These are phyloP conservation scores for Sceliomorpha sp. DNA, from an alignment of 2,888 invertebrate species.

Conservation along the genomic window DNA sequence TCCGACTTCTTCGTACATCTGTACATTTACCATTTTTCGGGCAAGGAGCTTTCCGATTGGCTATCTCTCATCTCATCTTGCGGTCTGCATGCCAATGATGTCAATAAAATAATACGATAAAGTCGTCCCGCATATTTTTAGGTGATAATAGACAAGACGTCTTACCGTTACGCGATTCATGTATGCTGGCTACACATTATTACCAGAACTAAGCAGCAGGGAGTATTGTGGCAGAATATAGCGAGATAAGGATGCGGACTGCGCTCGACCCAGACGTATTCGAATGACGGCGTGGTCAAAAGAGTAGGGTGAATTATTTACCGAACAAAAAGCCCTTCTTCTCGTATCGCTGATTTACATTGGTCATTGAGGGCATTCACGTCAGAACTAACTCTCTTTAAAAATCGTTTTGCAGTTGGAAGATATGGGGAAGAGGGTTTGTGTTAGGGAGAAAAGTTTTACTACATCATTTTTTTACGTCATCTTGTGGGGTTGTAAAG, in stretches of 20 bases:
- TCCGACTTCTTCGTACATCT: too few species aligned
- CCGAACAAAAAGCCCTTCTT: constrained; percentile 56
- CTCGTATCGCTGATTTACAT: constrained; percentile 63
- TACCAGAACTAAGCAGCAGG: too few species aligned
- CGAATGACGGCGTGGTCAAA: constrained; percentile 7
- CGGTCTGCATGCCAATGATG: background rate
- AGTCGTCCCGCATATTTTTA: background rate
- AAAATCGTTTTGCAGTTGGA: constrained; percentile 1
- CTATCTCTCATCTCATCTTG: background rate
- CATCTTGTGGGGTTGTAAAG: too few species aligned
- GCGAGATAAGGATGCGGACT: background rate
- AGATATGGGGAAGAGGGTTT: too few species aligned
- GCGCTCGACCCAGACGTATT: background rate
- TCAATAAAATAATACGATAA: background rate
- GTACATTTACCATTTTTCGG: too few species aligned
- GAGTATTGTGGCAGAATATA: background rate
- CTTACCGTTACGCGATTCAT: too few species aligned
- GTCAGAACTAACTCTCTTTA: background rate
- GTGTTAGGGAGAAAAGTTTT: too few species aligned
- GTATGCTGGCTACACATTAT: too few species aligned
- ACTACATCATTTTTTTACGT: too few species aligned
- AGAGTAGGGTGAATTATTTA: constrained; percentile 44
- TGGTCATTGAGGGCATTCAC: constrained; percentile 39
- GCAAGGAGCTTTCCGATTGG: too few species aligned
- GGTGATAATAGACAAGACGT: background rate